Evolutionary conservation across 2,888 invertebrate species (phyloP), one percentile per base, ranked within the genome.

Genomic region (Chesias legatella): DNA sequence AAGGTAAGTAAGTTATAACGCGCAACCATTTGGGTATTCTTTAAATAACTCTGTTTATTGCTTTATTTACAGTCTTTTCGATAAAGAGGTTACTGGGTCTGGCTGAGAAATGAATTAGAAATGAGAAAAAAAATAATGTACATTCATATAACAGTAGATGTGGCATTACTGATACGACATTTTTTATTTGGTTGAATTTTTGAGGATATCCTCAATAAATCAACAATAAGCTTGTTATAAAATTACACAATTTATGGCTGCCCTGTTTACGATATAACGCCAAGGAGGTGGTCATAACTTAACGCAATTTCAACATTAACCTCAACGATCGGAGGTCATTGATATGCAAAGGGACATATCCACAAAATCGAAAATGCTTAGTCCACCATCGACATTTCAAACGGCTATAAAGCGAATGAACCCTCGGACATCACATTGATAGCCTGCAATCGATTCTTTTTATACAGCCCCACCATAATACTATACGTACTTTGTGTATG

Each of bases 341-440:
- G 56, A 56, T 51, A 63, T 60, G 58, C 53, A 56, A 56, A 62
- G 53, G 43, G 46, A 38, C 25, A 24, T 42, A 42, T 33, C 28
- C 38, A 51, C 26, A 38, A 41, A 41, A 43, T 31, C 24, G 30
- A 48, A 44, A 50, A 43, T 34, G 33, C 20, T 33, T 22, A 43
- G 28, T 13, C 34, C 29, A 10, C 37, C 25, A 23, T 28, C 32
- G 33, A 41, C 10, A 20, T 38, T 48, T 39, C 17, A 17, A 47
- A 43, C 24, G 22, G 42, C 25, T 21, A 17, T 34, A 28, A 31
- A 37, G 45, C 36, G 41, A 50, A 50, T 43, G 41, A 50, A 48
- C 41, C 39, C 33, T 27, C 39, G 10, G 43, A 24, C 28, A 45
- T 37, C 33, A n/a, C 36, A 40, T 48, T 30, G 13, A 17, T 17